phyloP scores from a whole-genome alignment of 2,888 invertebrate species.

The Patella ulyssiponensis region DNA sequence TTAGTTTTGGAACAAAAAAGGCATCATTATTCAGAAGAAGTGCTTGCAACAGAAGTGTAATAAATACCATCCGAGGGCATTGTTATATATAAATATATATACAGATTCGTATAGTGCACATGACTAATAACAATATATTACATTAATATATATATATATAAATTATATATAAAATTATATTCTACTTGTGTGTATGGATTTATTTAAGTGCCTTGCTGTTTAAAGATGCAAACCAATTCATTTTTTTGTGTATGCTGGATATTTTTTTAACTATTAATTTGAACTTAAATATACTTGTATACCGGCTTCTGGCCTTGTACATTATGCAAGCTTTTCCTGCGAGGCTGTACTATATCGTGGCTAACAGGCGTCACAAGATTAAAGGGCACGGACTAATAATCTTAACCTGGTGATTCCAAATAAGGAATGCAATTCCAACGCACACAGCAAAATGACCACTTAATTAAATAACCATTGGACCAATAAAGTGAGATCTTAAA shows the following conservation, averaged over 20 bases:
- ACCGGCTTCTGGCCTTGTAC: constrained; percentile 15
- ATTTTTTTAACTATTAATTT: neutral
- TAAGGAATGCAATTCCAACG: constrained; percentile 11
- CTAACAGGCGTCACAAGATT: neutral
- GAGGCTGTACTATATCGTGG: neutral
- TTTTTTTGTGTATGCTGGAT: constrained; percentile 1
- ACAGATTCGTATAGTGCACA: constrained; percentile 6
- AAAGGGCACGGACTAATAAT: neutral
- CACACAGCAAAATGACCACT: constrained; percentile 5
- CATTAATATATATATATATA: no score
- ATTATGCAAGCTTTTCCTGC: constrained; percentile 21
- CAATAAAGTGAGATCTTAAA: neutral
- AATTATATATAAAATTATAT: no score
- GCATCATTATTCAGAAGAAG: constrained; percentile 48
- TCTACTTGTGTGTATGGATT: constrained; percentile 1
- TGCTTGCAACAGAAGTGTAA: constrained; percentile 59
- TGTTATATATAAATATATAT: neutral
- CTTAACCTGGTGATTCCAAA: neutral
- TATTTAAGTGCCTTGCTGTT: constrained; percentile 10
- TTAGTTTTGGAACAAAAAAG: constrained; percentile 46
- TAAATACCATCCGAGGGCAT: constrained; percentile 13
- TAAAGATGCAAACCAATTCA: constrained; percentile 7
- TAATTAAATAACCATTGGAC: neutral
- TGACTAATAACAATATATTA: neutral
- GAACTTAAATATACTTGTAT: neutral